Evolutionary conservation across 1,140 invertebrate genomes (phyloP).

Genomic region (Trichoplusia ni): DNA sequence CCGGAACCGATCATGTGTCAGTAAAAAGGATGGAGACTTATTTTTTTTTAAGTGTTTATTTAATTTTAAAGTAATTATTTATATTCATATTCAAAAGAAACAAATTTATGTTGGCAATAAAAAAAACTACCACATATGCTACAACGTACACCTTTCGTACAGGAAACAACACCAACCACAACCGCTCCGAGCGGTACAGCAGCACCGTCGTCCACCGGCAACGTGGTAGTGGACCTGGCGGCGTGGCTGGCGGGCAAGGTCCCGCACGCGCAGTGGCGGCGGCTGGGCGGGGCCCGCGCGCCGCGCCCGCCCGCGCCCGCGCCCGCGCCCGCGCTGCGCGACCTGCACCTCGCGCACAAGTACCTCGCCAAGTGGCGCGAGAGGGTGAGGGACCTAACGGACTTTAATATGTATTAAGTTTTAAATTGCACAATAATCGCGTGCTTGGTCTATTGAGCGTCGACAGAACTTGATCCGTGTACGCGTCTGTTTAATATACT

Average conservation of each 20-base stretch:
- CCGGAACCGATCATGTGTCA: no score
- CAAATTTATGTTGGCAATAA: no score
- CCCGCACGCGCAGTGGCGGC: conserved; percentile 67
- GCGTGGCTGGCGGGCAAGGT: conserved; percentile 74
- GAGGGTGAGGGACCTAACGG: conserved; percentile 48
- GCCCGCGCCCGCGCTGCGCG: conserved; percentile 45
- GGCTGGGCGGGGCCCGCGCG: conserved; percentile 41
- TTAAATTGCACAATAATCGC: no score
- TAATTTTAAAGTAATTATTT: no score
- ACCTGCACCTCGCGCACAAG: conserved; percentile 65
- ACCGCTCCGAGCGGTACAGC: conserved; percentile 12
- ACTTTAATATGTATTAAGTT: not conserved
- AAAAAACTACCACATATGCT: no score
- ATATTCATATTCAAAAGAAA: no score
- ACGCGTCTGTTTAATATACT: no score
- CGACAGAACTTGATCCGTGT: no score
- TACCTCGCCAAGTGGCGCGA: conserved; percentile 70
- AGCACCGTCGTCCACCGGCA: conserved; percentile 42
- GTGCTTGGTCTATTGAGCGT: no score
- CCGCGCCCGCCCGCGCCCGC: conserved; percentile 9
- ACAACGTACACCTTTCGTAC: no score
- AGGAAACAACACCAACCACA: conserved; percentile 20
- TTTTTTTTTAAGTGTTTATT: no score
- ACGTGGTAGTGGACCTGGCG: conserved; percentile 70
- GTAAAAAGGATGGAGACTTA: no score